phyloP scores from a whole-genome alignment of 2,797 vertebrate species.

The Sardinella longiceps region DNA sequence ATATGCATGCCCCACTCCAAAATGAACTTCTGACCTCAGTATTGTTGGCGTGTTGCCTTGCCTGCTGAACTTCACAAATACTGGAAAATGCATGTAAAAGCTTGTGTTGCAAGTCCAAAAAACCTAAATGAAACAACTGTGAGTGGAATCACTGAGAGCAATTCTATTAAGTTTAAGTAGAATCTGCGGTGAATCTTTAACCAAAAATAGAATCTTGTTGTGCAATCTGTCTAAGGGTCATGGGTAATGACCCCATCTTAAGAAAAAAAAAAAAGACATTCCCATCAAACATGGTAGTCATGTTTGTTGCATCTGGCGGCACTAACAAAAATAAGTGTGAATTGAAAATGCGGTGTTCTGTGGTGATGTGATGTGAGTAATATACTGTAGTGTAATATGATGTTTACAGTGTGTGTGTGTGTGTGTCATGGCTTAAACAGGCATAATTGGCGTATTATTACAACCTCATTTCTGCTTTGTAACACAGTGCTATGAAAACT shows the following conservation, averaged over 20 bases:
- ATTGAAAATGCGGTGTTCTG: neutral
- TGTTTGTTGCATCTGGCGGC: neutral
- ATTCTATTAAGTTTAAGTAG: neutral
- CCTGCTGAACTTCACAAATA: neutral
- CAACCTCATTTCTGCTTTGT: neutral
- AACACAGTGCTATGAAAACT: neutral
- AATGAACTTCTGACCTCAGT: neutral
- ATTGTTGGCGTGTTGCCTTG: neutral
- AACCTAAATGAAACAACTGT: neutral
- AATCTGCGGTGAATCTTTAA: neutral
- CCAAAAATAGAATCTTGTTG: neutral
- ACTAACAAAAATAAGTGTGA: too few species aligned
- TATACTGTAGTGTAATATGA: too few species aligned
- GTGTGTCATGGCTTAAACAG: neutral
- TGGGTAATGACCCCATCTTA: neutral
- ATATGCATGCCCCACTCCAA: neutral
- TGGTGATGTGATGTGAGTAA: neutral
- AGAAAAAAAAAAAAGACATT: neutral
- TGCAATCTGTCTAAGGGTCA: neutral
- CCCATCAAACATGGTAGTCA: neutral
- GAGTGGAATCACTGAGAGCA: neutral
- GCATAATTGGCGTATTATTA: too few species aligned
- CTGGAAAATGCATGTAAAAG: neutral
- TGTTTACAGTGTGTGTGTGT: neutral
- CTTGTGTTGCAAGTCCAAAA: neutral